Conservation (phyloP, 2,797 vertebrate genomes). For the Acrossocheilus wenchowensis region DNA sequence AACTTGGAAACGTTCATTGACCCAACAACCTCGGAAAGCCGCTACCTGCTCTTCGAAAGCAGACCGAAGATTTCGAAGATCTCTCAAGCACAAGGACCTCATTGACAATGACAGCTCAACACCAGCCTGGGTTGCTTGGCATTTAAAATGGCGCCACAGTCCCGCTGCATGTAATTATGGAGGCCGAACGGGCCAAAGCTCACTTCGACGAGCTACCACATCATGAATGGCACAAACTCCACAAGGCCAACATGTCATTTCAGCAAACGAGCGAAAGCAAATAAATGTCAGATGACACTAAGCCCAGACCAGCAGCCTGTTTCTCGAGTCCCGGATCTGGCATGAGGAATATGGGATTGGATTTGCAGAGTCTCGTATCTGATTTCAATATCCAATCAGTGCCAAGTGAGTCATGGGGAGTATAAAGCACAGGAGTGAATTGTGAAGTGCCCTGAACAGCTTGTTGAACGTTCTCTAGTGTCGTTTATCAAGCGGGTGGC, state of each 20-base stretch:
- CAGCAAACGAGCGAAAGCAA: constrained; percentile 23
- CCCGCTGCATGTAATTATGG: constrained; percentile 57
- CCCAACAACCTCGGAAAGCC: constrained; percentile 31
- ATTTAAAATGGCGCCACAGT: constrained; percentile 56
- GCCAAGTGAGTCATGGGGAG: constrained; percentile 56
- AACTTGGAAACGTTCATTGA: constrained; percentile 41
- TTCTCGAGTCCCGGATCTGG: constrained; percentile 40
- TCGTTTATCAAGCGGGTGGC: neutral
- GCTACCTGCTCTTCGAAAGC: constrained; percentile 19
- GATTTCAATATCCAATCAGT: constrained; percentile 16
- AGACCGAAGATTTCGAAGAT: constrained; percentile 16
- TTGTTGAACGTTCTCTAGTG: constrained; percentile 22
- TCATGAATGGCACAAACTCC: constrained; percentile 47
- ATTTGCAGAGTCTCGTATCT: neutral
- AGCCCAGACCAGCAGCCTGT: neutral
- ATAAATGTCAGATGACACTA: constrained; percentile 52
- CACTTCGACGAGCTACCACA: constrained; percentile 56
- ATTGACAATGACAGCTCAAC: constrained; percentile 19
- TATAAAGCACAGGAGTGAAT: constrained; percentile 41
- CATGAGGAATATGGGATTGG: constrained; percentile 36
- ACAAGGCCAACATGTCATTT: constrained; percentile 51
- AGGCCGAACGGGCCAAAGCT: constrained; percentile 30
- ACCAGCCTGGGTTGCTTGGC: constrained; percentile 40
- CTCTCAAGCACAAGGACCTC: neutral
- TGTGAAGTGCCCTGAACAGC: constrained; percentile 38